Percentiles rank a stretch among this genome's conserved stretches.
Conservation (phyloP, 2,888 invertebrate species). For the Cyclophora albipunctata region DNA sequence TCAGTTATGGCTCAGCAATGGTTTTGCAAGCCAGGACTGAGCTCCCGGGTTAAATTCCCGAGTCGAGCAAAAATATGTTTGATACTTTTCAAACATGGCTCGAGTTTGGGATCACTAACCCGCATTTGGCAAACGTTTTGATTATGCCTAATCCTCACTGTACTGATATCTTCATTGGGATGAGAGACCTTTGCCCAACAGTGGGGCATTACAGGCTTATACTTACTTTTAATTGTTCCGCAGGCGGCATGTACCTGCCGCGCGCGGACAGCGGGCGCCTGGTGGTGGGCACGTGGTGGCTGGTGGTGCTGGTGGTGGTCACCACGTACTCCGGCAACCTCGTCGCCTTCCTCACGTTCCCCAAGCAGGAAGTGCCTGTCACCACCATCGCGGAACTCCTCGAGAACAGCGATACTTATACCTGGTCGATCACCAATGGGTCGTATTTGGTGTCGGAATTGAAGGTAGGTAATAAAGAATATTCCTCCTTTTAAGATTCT, state of each 20-base stretch:
- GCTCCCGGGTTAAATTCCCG: no score
- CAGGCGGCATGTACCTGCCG: conserved; percentile 91
- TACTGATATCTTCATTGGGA: no score
- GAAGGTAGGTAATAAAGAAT: conserved; percentile 33
- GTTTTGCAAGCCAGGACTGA: no score
- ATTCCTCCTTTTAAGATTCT: no score
- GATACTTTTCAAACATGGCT: no score
- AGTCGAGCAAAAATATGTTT: no score
- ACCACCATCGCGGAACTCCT: conserved; percentile 81
- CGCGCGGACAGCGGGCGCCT: conserved; percentile 89
- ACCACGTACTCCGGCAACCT: conserved; percentile 95
- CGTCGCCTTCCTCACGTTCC: conserved; percentile 94
- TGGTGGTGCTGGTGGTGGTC: conserved; percentile 90
- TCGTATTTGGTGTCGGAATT: conserved; percentile 82
- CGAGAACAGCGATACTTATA: conserved; percentile 70
- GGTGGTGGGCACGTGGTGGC: conserved; percentile 93
- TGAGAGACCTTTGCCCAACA: no score
- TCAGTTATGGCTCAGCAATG: no score
- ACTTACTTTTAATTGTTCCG: neutral
- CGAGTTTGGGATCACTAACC: no score
- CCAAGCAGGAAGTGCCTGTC: conserved; percentile 84
- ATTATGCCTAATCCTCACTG: no score
- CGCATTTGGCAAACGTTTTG: no score
- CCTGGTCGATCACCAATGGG: conserved; percentile 85
- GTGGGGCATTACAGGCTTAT: no score